A percentile compares a stretch with the other conserved stretches of the same genome.
Conservation (phyloP, 1,140 invertebrate genomes). For the Penaeus chinensis region DNA sequence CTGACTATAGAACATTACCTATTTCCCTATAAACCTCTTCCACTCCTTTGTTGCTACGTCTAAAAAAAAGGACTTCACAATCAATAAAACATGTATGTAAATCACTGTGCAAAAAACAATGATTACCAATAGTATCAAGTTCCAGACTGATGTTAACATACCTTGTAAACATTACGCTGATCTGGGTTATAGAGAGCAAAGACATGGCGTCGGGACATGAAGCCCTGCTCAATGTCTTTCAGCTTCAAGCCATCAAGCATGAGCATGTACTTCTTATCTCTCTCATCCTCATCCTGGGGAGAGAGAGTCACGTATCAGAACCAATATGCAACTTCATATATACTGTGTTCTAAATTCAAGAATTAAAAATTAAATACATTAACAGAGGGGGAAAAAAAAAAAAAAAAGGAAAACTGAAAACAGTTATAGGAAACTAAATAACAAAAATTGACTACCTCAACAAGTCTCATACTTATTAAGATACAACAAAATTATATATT, state of each 20-base stretch:
- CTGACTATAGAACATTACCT: no score
- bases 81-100: no score
- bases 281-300: constrained; percentile 77
- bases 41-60: no score
- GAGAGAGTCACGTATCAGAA: not conserved
- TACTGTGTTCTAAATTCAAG: not conserved
- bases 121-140: not conserved
- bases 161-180: constrained; percentile 92
- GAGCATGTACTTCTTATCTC: constrained; percentile 99
- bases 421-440: no score
- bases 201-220: constrained; percentile 97
- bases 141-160: not conserved
- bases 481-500: no score
- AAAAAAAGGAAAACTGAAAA: no score
- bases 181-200: constrained; percentile 99
- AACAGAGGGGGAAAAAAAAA: not conserved
- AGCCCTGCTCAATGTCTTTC: constrained; percentile 96
- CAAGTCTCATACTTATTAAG: no score
- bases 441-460: no score
- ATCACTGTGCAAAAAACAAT: not conserved
- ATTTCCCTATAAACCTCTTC: no score
- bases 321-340: not conserved
- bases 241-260: constrained; percentile 97
- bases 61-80: no score
- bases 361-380: not conserved